Percentiles rank a stretch among this genome's conserved stretches.
Evolutionary conservation across 2,113 vertebrate genomes (phyloP).

Genomic region (Oryzias javanicus): DNA sequence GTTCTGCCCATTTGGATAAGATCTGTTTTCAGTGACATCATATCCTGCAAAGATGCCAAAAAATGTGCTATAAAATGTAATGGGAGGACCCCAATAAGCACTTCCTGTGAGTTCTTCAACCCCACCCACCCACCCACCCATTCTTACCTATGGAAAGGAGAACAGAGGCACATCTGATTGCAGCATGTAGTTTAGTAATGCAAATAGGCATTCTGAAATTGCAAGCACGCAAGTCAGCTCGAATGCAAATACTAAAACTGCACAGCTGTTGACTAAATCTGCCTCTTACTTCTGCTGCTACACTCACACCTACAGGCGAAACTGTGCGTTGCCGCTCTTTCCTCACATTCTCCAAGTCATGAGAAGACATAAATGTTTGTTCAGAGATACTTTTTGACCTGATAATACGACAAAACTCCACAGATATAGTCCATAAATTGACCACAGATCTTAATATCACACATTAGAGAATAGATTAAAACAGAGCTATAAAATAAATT

Average conservation of each 20-base stretch:
- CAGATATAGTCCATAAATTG: neutral
- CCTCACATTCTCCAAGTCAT: conserved; percentile 10
- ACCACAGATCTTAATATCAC: neutral
- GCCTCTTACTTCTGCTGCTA: conserved; percentile 54
- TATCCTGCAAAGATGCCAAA: too few species aligned
- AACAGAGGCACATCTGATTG: conserved; percentile 43
- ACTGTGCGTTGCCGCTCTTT: conserved; percentile 58
- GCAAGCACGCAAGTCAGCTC: conserved; percentile 15
- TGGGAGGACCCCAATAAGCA: too few species aligned
- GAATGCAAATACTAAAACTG: conserved; percentile 41
- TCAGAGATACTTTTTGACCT: neutral
- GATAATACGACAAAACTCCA: neutral
- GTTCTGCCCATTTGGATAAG: too few species aligned
- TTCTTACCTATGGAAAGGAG: neutral
- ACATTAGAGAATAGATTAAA: neutral
- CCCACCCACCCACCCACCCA: neutral
- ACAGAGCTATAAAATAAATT: neutral
- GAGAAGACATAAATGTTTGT: neutral
- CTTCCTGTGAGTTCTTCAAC: too few species aligned
- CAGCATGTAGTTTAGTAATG: conserved; percentile 46
- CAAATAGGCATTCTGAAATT: conserved; percentile 47
- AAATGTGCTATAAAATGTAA: too few species aligned
- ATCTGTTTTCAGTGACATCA: too few species aligned
- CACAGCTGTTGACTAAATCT: conserved; percentile 62
- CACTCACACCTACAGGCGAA: conserved; percentile 49